A percentile compares a stretch with the other conserved stretches of the same genome.
Conservation (phyloP, 92 coral and sea anemone genomes). For the Siderastrea siderea region DNA sequence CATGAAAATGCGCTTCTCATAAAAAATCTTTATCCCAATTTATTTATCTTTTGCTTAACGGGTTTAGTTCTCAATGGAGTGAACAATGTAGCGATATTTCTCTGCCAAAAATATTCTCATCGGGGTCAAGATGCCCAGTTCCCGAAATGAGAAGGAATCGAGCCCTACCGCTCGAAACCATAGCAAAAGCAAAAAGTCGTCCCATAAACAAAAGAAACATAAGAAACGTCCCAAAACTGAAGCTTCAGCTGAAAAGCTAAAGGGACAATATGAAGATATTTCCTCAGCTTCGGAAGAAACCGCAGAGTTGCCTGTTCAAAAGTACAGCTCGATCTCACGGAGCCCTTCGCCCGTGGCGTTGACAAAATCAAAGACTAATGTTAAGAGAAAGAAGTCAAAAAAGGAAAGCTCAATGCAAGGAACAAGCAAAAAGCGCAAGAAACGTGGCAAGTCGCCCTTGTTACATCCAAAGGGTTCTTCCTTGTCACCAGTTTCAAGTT, state of each 20-base stretch:
- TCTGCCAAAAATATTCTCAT: constrained; percentile 60
- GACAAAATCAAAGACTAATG: constrained; percentile 87
- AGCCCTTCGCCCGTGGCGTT: constrained; percentile 86
- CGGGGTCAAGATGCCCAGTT: constrained; percentile 94
- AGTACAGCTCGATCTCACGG: constrained; percentile 88
- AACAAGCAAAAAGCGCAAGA: constrained; percentile 85
- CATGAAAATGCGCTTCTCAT: constrained; percentile 72
- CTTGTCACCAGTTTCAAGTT: constrained; percentile 88
- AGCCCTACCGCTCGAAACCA: constrained; percentile 97
- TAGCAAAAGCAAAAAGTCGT: constrained; percentile 99
- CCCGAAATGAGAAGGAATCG: constrained; percentile 89
- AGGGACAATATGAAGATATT: constrained; percentile 99
- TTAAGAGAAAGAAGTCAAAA: constrained; percentile 85
- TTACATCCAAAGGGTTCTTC: constrained; percentile 46
- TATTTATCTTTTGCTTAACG: constrained; percentile 74
- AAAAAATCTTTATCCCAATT: constrained; percentile 69
- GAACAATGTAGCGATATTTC: constrained; percentile 78
- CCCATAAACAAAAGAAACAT: constrained; percentile 96
- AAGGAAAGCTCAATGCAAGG: constrained; percentile 77
- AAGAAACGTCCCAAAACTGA: constrained; percentile 90
- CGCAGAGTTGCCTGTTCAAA: constrained; percentile 80
- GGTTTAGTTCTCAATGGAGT: constrained; percentile 72
- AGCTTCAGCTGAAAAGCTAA: constrained; percentile 90
- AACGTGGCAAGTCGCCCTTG: constrained; percentile 76
- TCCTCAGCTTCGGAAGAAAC: constrained; percentile 96